These are phyloP conservation scores for Sinotaia quadrata DNA, from an alignment of 2,888 invertebrate species.

Conservation along the genomic window DNA sequence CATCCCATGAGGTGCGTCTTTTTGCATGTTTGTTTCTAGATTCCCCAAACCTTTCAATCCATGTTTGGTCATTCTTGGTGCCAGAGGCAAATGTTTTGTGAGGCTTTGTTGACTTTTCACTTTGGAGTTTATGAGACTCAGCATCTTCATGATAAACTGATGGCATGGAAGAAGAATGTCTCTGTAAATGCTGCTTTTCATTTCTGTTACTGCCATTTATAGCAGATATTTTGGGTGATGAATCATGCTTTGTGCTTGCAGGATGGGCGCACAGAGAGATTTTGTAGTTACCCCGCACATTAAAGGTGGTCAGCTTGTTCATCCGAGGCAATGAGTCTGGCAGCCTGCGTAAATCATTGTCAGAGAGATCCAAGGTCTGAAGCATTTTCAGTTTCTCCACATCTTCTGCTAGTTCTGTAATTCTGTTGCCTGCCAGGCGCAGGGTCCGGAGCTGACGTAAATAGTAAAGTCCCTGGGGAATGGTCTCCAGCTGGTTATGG, in stretches of 20 bases:
- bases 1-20: slow-evolving; percentile 10
- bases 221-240: slow-evolving; percentile 9
- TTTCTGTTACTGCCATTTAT: background rate
- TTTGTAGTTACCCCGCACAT: slow-evolving; percentile 61
- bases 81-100: background rate
- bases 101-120: background rate
- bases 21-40: background rate
- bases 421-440: slow-evolving; percentile 58
- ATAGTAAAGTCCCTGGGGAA: slow-evolving; percentile 64
- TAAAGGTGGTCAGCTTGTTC: slow-evolving; percentile 62
- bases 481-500: slow-evolving; percentile 60
- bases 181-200: background rate
- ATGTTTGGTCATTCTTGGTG: background rate
- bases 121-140: background rate
- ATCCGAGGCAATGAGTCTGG: slow-evolving; percentile 59
- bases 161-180: slow-evolving; percentile 11
- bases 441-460: slow-evolving; percentile 52
- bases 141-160: slow-evolving; percentile 2
- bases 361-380: slow-evolving; percentile 61
- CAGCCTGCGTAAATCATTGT: slow-evolving; percentile 61
- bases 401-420: slow-evolving; percentile 63
- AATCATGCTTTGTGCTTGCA: background rate
- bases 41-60: slow-evolving; percentile 12
- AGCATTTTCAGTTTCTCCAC: slow-evolving; percentile 60
- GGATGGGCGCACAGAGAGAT: background rate